A percentile compares a stretch with the other conserved stretches of the same genome.
Conservation (phyloP, 2,888 invertebrate genomes). For the Hirudinaria manillensis region DNA sequence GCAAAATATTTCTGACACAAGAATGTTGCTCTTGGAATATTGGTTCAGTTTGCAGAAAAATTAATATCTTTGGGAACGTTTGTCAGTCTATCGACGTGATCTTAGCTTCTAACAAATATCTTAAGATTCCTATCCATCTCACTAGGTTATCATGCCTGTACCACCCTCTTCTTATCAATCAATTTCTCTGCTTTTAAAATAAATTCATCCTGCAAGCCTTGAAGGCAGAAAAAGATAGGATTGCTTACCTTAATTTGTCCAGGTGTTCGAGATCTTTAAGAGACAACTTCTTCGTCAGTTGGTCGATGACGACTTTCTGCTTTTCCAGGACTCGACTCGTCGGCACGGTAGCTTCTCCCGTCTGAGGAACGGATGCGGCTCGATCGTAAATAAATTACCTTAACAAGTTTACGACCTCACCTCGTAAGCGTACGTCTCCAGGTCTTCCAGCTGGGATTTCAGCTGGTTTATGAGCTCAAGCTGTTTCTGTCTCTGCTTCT, state of each 20-base stretch:
- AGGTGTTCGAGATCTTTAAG: conserved; percentile 49
- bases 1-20: too few species aligned
- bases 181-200: too few species aligned
- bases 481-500: conserved; percentile 65
- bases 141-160: too few species aligned
- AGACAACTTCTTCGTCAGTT: conserved; percentile 51
- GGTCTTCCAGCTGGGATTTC: conserved; percentile 81
- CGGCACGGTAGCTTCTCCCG: conserved; percentile 64
- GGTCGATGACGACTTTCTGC: conserved; percentile 74
- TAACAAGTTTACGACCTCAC: conserved; percentile 42
- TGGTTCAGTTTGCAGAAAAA: too few species aligned
- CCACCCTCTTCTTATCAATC: too few species aligned
- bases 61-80: too few species aligned
- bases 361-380: conserved; percentile 50
- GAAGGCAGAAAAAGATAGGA: too few species aligned
- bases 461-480: conserved; percentile 79
- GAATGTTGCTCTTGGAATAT: too few species aligned
- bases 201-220: too few species aligned
- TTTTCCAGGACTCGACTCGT: conserved; percentile 69
- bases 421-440: conserved; percentile 86
- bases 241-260: conserved; percentile 41
- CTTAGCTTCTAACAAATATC: too few species aligned
- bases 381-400: not conserved
- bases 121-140: too few species aligned
- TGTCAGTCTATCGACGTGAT: too few species aligned